phyloP scores from a whole-genome alignment of 2,888 invertebrate genomes.

The Mesorhabditis belari region DNA sequence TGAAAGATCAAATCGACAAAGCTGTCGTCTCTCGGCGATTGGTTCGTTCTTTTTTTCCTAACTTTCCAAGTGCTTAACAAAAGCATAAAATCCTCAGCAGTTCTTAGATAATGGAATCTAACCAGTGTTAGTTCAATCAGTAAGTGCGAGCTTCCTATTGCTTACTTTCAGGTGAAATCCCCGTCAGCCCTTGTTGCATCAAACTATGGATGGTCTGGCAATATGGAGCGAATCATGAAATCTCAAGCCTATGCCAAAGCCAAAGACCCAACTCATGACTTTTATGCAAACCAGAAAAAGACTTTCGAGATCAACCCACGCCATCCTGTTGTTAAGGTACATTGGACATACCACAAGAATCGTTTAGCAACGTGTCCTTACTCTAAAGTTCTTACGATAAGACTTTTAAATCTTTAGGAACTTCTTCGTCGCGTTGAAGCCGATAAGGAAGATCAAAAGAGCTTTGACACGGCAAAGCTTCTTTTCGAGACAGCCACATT shows the following conservation, averaged over 20 bases:
- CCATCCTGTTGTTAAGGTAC: conserved; percentile 89
- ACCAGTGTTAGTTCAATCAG: too few relatives aligned
- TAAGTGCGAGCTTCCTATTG: too few relatives aligned
- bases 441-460: conserved; percentile 70
- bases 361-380: too few relatives aligned
- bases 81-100: too few relatives aligned
- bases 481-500: conserved; percentile 87
- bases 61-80: too few relatives aligned
- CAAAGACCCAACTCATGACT: conserved; percentile 76
- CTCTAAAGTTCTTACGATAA: too few relatives aligned
- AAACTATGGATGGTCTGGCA: conserved; percentile 96
- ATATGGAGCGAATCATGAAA: conserved; percentile 89
- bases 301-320: conserved; percentile 92
- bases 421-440: conserved; percentile 73
- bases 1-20: conserved; percentile 62
- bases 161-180: too few relatives aligned
- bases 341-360: neutral
- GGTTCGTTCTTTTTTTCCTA: too few relatives aligned
- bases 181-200: conserved; percentile 93
- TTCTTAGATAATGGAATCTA: too few relatives aligned
- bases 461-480: conserved; percentile 77
- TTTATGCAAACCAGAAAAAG: conserved; percentile 82
- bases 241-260: conserved; percentile 88
- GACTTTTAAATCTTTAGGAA: too few relatives aligned
- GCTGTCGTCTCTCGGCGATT: conserved; percentile 80